Evolutionary conservation across 2,113 vertebrate species (phyloP), one percentile per base, ranked within the genome.

Genomic region (Suricata suricatta): DNA sequence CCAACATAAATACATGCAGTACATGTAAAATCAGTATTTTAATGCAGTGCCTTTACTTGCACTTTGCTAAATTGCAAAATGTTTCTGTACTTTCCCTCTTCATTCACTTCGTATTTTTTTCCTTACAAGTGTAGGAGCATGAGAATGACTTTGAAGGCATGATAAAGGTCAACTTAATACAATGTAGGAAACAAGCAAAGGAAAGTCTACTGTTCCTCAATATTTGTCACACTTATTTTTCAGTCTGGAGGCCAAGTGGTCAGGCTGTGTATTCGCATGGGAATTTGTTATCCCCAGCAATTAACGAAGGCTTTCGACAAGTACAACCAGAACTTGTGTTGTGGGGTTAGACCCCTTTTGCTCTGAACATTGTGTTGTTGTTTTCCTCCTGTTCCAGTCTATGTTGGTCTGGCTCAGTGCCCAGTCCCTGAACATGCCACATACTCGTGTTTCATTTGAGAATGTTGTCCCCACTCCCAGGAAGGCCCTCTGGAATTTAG

Each of bases 111-210:
- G 31, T 82, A 11, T 84, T 83, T 92, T 89, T 76, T 16, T 81
- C 38, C 38, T 90, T 84, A 44, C 29, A 80, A 88, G 54, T 85
- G 35, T 88, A 96, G 31, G 12, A 80, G 74, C 1, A 69, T 31
- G 63, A 94, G 66, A 96, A 88, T 82, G 72, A 68, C 57, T 60
- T 13, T 23, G 33, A 64, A 89, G 21, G 19, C 25, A 74, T n/a
- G 47, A 84, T 50, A 93, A 96, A 91, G 7, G 93, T 91, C 38
- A 41, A 90, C 71, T 72, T 44, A 92, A 95, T 88, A 35, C 41
- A 54, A 60, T 21, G 68, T 10, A 19, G 23, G 72, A 96, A 83
- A 52, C 0, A 35, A 79, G 76, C 60, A 84, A 79, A 88, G n/a
- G 25, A 41, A 95, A 90, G 21, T 60, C 3, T 77, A 74, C 27